phyloP scores from a whole-genome alignment of 2,888 invertebrate species.

The Ochlodes sylvanus region DNA sequence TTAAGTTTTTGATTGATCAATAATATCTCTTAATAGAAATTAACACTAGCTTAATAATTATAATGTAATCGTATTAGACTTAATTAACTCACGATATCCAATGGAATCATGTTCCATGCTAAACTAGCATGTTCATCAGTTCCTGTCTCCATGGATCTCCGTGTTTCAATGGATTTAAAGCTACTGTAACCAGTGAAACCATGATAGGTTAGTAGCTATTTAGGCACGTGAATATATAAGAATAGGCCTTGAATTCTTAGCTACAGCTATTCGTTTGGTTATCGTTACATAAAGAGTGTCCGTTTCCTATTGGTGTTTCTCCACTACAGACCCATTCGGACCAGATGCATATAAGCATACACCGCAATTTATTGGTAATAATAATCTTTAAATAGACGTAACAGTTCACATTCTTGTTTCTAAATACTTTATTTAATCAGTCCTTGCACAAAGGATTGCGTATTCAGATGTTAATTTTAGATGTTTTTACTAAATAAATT shows the following conservation, averaged over 20 bases:
- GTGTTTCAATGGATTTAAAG: too few relatives aligned
- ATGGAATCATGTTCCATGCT: too few relatives aligned
- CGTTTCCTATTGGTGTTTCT: slow-evolving; percentile 15
- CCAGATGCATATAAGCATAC: slow-evolving; percentile 34
- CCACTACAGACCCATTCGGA: slow-evolving; percentile 33
- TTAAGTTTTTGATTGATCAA: too few relatives aligned
- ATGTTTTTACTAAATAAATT: slow-evolving; percentile 17
- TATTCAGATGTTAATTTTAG: slow-evolving; percentile 19
- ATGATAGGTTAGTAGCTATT: too few relatives aligned
- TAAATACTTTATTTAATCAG: slow-evolving; percentile 28
- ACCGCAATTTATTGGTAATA: slow-evolving; percentile 33
- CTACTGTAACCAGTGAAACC: too few relatives aligned
- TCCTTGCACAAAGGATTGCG: slow-evolving; percentile 14
- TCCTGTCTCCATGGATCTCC: too few relatives aligned
- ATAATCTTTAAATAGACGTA: slow-evolving; percentile 38
- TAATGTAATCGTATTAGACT: too few relatives aligned
- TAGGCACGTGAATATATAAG: too few relatives aligned
- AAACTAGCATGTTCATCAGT: too few relatives aligned
- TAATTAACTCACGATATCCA: too few relatives aligned
- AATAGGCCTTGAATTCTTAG: not conserved
- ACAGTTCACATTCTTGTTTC: slow-evolving; percentile 31
- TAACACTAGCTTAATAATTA: too few relatives aligned
- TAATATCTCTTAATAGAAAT: too few relatives aligned
- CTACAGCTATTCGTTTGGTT: not conserved
- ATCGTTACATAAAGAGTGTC: slow-evolving; percentile 25